These are phyloP conservation scores for Ceyx melanurus DNA, from an alignment of 2,113 vertebrate genomes.

Conservation along the genomic window DNA sequence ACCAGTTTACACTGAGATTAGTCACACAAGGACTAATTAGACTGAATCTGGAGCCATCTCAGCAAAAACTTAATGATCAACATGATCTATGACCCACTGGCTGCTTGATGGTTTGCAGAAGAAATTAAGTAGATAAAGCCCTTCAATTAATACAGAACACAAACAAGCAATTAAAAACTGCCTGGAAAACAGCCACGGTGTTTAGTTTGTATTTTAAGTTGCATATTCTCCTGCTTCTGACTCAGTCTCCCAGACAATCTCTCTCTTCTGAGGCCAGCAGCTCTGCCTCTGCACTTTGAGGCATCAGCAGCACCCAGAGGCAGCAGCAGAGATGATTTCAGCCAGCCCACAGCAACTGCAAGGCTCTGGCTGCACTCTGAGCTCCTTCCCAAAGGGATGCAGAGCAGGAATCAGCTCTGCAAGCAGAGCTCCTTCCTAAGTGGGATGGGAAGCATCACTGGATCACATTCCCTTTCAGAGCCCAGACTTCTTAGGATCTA, in stretches of 20 bases:
- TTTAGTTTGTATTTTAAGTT: background rate
- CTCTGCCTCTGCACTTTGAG: background rate
- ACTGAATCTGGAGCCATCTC: background rate
- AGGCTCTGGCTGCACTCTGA: background rate
- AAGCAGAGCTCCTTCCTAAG: background rate
- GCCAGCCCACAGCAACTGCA: background rate
- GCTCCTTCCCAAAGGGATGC: background rate
- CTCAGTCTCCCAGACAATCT: background rate
- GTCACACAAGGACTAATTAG: background rate
- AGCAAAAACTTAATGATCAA: background rate
- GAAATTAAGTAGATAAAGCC: background rate
- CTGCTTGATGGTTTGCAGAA: background rate
- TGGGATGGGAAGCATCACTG: background rate
- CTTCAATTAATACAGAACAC: background rate
- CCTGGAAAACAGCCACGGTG: fast-evolving
- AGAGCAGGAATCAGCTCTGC: background rate
- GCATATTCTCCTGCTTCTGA: background rate
- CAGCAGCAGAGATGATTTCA: background rate
- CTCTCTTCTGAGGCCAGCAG: background rate
- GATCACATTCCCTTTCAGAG: background rate
- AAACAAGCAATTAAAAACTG: background rate
- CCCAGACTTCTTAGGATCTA: no score
- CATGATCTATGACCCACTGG: fast-evolving
- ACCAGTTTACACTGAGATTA: background rate
- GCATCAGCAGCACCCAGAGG: background rate